phyloP scores from a whole-genome alignment of 2,888 invertebrate species.

The Sisyra nigra region DNA sequence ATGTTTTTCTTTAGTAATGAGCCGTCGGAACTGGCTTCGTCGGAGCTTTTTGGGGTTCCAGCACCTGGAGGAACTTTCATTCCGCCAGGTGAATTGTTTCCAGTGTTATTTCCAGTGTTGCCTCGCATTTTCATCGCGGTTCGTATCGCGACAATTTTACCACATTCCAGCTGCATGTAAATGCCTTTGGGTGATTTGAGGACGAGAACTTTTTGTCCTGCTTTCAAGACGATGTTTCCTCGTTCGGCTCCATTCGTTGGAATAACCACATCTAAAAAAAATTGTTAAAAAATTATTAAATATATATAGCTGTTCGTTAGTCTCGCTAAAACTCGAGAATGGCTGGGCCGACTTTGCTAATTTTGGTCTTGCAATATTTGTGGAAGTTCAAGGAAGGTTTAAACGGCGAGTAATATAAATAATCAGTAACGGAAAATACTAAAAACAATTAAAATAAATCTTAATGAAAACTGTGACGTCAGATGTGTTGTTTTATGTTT shows the following conservation, averaged over 20 bases:
- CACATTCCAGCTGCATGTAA: constrained; percentile 87
- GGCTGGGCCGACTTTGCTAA: too few relatives aligned
- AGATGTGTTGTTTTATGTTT: too few relatives aligned
- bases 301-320: too few relatives aligned
- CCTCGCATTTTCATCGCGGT: constrained; percentile 54
- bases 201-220: constrained; percentile 88
- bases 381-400: too few relatives aligned
- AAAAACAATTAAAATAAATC: too few relatives aligned
- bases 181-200: constrained; percentile 91
- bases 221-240: constrained; percentile 78
- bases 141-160: constrained; percentile 86
- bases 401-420: not conserved
- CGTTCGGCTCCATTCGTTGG: constrained; percentile 83
- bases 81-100: constrained; percentile 9
- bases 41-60: constrained; percentile 3
- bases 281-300: constrained; percentile 12
- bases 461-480: too few relatives aligned
- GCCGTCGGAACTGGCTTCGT: constrained; percentile 8
- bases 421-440: not conserved
- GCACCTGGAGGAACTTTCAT: constrained; percentile 9
- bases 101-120: constrained; percentile 25
- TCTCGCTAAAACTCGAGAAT: too few relatives aligned
- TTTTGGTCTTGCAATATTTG: too few relatives aligned
- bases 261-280: constrained; percentile 65
- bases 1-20: constrained; percentile 5